phyloP scores from a whole-genome alignment of 2,797 vertebrate genomes.

The Eurystomus glaucurus region DNA sequence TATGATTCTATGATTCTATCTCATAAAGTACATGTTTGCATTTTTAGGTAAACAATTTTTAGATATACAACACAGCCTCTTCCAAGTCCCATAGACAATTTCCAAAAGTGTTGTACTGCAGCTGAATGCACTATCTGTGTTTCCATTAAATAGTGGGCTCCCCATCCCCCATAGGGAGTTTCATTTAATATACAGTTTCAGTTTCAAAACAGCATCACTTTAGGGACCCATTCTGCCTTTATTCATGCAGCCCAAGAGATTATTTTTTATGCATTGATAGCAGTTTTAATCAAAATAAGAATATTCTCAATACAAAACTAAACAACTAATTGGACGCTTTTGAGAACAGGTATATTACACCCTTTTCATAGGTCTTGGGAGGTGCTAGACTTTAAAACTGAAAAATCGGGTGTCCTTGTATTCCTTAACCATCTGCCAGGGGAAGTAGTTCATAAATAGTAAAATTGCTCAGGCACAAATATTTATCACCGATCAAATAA shows the following conservation, averaged over 20 bases:
- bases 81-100: not conserved
- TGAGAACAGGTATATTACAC: not conserved
- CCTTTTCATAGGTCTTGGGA: not conserved
- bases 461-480: constrained; percentile 76
- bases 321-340: constrained; percentile 48
- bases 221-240: constrained; percentile 12
- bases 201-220: constrained; percentile 21
- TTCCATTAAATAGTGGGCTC: not conserved
- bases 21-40: not conserved
- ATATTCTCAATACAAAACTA: constrained; percentile 40
- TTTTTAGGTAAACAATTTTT: not conserved
- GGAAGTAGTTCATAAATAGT: constrained; percentile 61
- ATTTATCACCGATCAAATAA: constrained; percentile 77
- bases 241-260: constrained; percentile 21
- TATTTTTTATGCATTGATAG: not conserved
- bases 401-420: constrained; percentile 54
- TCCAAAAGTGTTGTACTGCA: not conserved
- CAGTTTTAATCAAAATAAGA: not conserved
- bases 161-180: not conserved
- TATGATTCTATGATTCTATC: no score
- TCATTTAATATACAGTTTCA: constrained; percentile 46
- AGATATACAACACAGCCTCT: not conserved
- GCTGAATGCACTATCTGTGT: not conserved
- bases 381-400: constrained; percentile 7
- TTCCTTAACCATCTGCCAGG: constrained; percentile 43